Conservation (phyloP, 2,113 vertebrate species). For the Callionymus lyra region DNA sequence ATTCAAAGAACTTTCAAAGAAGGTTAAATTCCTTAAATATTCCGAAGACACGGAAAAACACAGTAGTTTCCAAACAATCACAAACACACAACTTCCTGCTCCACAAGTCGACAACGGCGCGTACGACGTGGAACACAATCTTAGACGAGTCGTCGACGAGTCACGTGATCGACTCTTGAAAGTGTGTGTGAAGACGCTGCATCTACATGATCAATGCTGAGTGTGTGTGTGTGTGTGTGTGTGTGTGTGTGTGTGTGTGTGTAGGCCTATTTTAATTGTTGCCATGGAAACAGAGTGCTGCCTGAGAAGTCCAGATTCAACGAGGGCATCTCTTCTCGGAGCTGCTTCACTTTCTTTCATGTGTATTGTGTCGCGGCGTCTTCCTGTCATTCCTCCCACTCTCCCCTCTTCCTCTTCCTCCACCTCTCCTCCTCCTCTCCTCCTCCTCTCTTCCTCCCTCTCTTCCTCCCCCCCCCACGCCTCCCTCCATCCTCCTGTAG, state of each 20-base stretch:
- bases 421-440: slow-evolving; percentile 5
- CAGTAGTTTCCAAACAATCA: too few relatives aligned
- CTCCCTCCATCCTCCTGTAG: slow-evolving; percentile 44
- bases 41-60: too few relatives aligned
- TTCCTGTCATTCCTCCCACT: slow-evolving; percentile 5
- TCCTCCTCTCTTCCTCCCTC: slow-evolving; percentile 16
- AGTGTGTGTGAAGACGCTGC: slow-evolving; percentile 15
- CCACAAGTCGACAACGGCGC: too few relatives aligned
- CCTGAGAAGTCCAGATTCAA: slow-evolving; percentile 67
- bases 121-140: too few relatives aligned
- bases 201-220: slow-evolving; percentile 33
- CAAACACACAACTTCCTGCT: too few relatives aligned
- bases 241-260: slow-evolving; percentile 43
- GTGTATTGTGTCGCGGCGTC: slow-evolving; percentile 9
- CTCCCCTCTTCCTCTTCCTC: slow-evolving; percentile 1
- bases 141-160: too few relatives aligned
- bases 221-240: slow-evolving; percentile 31
- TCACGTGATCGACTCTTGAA: too few relatives aligned
- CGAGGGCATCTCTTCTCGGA: slow-evolving; percentile 37
- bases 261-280: slow-evolving; percentile 74
- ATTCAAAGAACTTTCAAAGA: too few relatives aligned
- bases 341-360: slow-evolving; percentile 17
- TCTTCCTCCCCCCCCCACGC: slow-evolving; percentile 25
- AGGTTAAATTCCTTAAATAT: too few relatives aligned
- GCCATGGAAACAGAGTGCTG: slow-evolving; percentile 74